phyloP scores from a whole-genome alignment of 2,113 vertebrate species.

The Urocolius indicus region DNA sequence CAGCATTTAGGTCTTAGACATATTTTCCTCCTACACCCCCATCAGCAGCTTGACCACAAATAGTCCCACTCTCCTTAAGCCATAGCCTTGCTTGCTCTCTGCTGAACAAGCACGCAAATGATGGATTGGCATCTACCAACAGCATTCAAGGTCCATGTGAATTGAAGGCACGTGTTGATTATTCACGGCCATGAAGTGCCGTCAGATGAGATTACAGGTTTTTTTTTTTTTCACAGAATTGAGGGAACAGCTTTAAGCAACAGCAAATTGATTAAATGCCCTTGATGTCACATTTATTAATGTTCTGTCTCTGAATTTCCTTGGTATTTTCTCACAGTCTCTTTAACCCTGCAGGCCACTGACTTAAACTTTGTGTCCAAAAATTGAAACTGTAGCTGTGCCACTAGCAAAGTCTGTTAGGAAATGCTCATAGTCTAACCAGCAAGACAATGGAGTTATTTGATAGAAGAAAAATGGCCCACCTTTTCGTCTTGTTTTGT shows the following conservation, averaged over 20 bases:
- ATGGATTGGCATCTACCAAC: neutral
- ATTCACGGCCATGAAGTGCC: neutral
- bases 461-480: neutral
- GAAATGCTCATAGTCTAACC: neutral
- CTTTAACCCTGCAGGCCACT: neutral
- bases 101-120: neutral
- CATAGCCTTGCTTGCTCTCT: neutral
- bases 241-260: neutral
- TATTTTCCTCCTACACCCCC: neutral
- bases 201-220: neutral
- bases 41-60: neutral
- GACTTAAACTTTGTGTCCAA: neutral
- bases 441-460: neutral
- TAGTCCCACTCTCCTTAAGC: neutral
- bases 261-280: neutral
- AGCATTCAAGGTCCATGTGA: neutral
- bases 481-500: neutral
- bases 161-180: rapidly evolving
- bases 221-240: neutral
- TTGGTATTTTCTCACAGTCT: neutral
- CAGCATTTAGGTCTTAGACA: neutral
- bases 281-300: neutral
- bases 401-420: neutral
- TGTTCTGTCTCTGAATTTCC: neutral
- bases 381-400: neutral